Evolutionary conservation across 2,113 vertebrate genomes (phyloP), one percentile per base, ranked within the genome.

Genomic region (Okapia johnstoni): DNA sequence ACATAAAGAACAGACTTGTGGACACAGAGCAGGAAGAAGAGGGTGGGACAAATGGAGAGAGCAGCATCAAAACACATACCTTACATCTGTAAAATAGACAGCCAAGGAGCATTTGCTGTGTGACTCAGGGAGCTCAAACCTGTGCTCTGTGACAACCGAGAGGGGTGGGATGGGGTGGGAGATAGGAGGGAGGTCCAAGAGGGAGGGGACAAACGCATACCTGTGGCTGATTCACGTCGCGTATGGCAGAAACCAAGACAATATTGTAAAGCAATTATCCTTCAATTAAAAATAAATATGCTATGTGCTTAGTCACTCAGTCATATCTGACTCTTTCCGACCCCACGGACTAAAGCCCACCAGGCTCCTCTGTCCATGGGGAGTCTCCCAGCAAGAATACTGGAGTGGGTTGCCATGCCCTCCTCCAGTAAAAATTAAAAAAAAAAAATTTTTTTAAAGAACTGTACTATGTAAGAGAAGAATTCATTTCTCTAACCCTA

Each of bases 41-140:
- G 70, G 21, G 12, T 43, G 36, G 36, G 36, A 43, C 2, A 6
- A 43, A 76, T 14, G 70, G 70, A 43, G 36, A 43, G 70, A 2
- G 1, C 2, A 25, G 70, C 0, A 0, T 43, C 23, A 12, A 43
- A 73, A 76, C 36, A 76, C 12, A 14, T 25, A 43, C 70, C 21
- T 7, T 43, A 43, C 70, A 2, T 26, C 2, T 0, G 1, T 40
- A 43, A 43, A 14, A 73, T 21, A 26, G 36, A 14, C 1, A 3
- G 70, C 36, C 70, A 76, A 23, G 5, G 23, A 25, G 36, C 7
- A 43, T 26, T 14, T 0, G 21, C 70, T 25, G 70, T 25, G 36
- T 43, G 36, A 26, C 70, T 76, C 70, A 1, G 23, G 36, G 11
- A 43, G 70, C 70, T 1, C 70, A 43, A 2, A 12, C 70, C 6